Conservation (phyloP, 2,888 invertebrate species). For the Kuschelorhynchus macadamiae region DNA sequence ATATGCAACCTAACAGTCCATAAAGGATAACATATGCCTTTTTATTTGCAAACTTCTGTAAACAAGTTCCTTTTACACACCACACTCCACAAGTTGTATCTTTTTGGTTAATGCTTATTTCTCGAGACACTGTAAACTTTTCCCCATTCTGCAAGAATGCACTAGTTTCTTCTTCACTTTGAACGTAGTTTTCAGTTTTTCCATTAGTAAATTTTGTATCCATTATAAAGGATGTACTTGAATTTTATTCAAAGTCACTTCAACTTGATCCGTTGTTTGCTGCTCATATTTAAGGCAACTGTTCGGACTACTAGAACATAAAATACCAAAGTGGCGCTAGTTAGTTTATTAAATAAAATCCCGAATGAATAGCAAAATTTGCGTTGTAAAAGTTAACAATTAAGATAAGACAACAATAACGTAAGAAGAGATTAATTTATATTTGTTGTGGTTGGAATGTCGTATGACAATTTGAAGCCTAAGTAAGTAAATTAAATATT, state of each 20-base stretch:
- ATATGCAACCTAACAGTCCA: constrained; percentile 78
- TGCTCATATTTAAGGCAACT: too few species aligned
- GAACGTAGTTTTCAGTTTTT: constrained; percentile 1
- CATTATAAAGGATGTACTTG: background rate
- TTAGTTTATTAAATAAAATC: too few species aligned
- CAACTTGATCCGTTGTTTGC: too few species aligned
- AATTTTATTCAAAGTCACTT: too few species aligned
- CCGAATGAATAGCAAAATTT: background rate
- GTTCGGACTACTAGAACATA: too few species aligned
- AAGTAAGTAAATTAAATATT: background rate
- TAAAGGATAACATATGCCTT: constrained; percentile 70
- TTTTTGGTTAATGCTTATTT: constrained; percentile 67
- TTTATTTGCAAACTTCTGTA: constrained; percentile 71
- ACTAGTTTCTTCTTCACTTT: constrained; percentile 24
- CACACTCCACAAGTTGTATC: constrained; percentile 78
- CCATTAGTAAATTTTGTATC: constrained; percentile 9
- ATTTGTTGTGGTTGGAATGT: constrained; percentile 7
- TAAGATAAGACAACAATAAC: constrained; percentile 27
- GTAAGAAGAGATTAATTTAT: constrained; percentile 24
- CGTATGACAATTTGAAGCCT: background rate
- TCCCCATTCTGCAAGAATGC: constrained; percentile 34
- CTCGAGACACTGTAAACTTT: constrained; percentile 11
- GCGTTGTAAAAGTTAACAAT: background rate
- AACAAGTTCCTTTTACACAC: constrained; percentile 71
- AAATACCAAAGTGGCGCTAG: too few species aligned